Conservation (phyloP, 2,888 invertebrate species). For the Spodoptera picta region DNA sequence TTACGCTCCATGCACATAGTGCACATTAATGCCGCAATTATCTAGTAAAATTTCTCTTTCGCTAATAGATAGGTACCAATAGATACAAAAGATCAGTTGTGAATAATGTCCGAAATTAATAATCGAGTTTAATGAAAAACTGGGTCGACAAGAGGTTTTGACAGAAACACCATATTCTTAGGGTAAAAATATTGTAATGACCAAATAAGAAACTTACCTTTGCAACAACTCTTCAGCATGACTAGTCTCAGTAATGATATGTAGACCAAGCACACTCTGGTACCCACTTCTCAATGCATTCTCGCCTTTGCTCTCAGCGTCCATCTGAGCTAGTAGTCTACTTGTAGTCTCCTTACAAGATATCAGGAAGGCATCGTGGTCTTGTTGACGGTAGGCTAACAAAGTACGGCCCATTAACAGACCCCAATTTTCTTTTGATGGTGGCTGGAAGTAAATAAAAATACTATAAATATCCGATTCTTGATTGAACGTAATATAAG, state of each 20-base stretch:
- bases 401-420: slow-evolving; percentile 92
- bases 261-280: slow-evolving; percentile 81
- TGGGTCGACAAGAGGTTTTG: no score
- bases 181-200: not conserved
- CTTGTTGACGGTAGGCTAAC: slow-evolving; percentile 86
- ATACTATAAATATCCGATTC: not conserved
- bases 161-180: no score
- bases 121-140: no score
- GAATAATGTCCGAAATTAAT: no score
- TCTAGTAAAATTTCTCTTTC: no score
- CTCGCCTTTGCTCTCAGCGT: slow-evolving; percentile 78
- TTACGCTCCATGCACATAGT: no score
- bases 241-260: slow-evolving; percentile 80
- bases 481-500: no score
- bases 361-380: slow-evolving; percentile 71
- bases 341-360: slow-evolving; percentile 79
- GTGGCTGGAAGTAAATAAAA: slow-evolving; percentile 64
- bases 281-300: slow-evolving; percentile 81
- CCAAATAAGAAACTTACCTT: slow-evolving; percentile 61
- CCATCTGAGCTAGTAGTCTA: slow-evolving; percentile 75
- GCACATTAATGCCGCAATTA: no score
- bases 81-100: no score
- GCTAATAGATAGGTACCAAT: no score
- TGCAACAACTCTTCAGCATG: slow-evolving; percentile 76
- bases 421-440: slow-evolving; percentile 91